phyloP scores from a whole-genome alignment of 2,113 vertebrate species.

The Chrysemys picta region DNA sequence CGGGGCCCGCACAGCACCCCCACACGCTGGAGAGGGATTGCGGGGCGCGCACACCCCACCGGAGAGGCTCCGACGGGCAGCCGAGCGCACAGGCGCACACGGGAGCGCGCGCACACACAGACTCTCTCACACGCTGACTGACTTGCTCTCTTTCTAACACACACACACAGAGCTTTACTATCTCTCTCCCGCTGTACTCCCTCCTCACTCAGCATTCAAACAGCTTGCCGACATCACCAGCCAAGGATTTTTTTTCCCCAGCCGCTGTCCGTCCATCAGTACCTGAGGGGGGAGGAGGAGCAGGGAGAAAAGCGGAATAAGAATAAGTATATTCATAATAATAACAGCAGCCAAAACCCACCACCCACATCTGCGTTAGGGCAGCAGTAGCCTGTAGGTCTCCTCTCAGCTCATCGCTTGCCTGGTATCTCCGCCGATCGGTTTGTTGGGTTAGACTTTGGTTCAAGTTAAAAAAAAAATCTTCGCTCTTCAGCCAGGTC shows the following conservation, averaged over 20 bases:
- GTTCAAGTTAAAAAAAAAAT: slow-evolving; percentile 52
- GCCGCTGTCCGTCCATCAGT: slow-evolving; percentile 71
- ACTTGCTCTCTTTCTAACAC: neutral
- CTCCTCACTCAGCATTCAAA: slow-evolving; percentile 81
- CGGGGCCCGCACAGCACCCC: neutral
- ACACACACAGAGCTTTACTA: slow-evolving; percentile 56
- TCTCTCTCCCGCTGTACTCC: slow-evolving; percentile 76
- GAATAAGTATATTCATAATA: slow-evolving; percentile 40
- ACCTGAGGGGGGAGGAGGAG: slow-evolving; percentile 61
- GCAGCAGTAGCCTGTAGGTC: slow-evolving; percentile 57
- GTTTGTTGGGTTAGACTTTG: slow-evolving; percentile 70
- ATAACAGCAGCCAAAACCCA: slow-evolving; percentile 60
- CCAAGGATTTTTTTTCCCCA: slow-evolving; percentile 73
- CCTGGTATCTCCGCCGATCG: slow-evolving; percentile 64
- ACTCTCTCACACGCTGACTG: neutral
- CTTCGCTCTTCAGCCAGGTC: slow-evolving; percentile 63
- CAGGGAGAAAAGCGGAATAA: slow-evolving; percentile 65
- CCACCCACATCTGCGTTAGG: slow-evolving; percentile 68
- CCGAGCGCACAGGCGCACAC: neutral
- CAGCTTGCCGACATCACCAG: slow-evolving; percentile 86
- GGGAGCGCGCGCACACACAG: neutral
- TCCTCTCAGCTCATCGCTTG: slow-evolving; percentile 61
- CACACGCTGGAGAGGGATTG: neutral
- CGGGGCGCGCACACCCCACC: neutral
- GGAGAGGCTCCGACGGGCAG: neutral